Evolutionary conservation across 2,888 invertebrate genomes (phyloP).

Genomic region (Sicus ferrugineus): DNA sequence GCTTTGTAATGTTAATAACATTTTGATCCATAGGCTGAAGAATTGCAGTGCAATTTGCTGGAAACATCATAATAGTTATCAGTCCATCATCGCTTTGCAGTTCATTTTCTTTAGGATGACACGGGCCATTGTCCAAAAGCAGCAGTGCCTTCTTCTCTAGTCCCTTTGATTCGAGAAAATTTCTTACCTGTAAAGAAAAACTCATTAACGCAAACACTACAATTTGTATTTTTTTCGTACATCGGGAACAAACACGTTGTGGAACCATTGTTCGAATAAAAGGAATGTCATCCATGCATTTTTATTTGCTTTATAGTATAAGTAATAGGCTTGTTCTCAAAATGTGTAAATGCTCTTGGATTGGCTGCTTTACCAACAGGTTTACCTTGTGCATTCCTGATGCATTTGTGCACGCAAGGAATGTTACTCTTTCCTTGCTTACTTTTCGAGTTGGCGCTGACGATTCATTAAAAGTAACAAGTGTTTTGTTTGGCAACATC

Average conservation of each 20-base stretch:
- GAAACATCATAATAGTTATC: conserved; percentile 42
- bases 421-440: not conserved
- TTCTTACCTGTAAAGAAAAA: conserved; percentile 24
- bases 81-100: conserved; percentile 38
- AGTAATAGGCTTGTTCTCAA: conserved; percentile 38
- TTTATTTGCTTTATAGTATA: conserved; percentile 14
- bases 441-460: not conserved
- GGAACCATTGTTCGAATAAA: conserved; percentile 42
- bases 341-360: conserved; percentile 39
- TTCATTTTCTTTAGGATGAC: conserved; percentile 36
- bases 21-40: conserved; percentile 6
- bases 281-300: conserved; percentile 39
- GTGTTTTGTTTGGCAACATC: not conserved
- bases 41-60: conserved; percentile 36
- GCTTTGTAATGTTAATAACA: not conserved
- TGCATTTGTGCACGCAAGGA: not conserved
- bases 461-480: not conserved
- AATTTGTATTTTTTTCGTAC: conserved; percentile 16
- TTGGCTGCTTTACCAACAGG: conserved; percentile 40
- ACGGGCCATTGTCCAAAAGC: conserved; percentile 43
- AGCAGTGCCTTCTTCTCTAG: conserved; percentile 44
- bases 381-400: conserved; percentile 41
- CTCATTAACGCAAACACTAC: too few relatives aligned
- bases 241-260: conserved; percentile 40
- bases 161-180: conserved; percentile 37